Evolutionary conservation across 2,888 invertebrate species (phyloP), one percentile per base, ranked within the genome.

Genomic region (Polietes domitor): DNA sequence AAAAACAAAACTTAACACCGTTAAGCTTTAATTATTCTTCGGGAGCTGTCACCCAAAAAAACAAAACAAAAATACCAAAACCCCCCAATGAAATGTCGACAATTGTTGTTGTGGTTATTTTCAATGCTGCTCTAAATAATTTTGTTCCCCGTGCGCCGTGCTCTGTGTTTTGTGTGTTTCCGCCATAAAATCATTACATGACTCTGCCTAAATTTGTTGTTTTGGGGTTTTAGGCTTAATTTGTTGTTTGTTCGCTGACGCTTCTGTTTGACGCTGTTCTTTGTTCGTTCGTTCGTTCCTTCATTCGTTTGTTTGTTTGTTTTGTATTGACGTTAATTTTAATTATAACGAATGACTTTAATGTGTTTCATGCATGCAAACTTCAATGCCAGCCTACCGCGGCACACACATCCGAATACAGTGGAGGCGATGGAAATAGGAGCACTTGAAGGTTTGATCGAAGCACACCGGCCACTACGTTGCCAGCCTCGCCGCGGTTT

Each of bases 301-400:
- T n/a, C n/a, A n/a, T n/a, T n/a, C n/a, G 61, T 61, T 65, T 65
- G 3, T 43, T 68, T 68, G 43, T 68, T 68, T 68, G 43, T 21
- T 68, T 68, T 68, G 43, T 68, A 68, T 68, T 68, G 68, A 68
- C 68, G 68, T 68, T 68, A 41, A 68, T 37, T 68, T 41, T 68
- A 68, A 68, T 68, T 68, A 68, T 68, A 68, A 43, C 43, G 68
- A 68, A 68, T 68, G 24, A n/a, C 43, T 43, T 68, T 68, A 68
- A 68, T 68, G 68, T 41, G 15, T 37, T 15, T 12, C 9, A 37
- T 6, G 43, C 68, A 68, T 68, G 68, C 68, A 68, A 68, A 19
- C 15, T 65, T 21, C 58, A 58, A 53, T 53, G 58, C 10, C 58
- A 58, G 47, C 12, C 7, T 32, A 7, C 7, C 37, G 12, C 37